Base-by-base conservation (phyloP, 1,140 invertebrate species). In the Orchesella cincta region DNA sequence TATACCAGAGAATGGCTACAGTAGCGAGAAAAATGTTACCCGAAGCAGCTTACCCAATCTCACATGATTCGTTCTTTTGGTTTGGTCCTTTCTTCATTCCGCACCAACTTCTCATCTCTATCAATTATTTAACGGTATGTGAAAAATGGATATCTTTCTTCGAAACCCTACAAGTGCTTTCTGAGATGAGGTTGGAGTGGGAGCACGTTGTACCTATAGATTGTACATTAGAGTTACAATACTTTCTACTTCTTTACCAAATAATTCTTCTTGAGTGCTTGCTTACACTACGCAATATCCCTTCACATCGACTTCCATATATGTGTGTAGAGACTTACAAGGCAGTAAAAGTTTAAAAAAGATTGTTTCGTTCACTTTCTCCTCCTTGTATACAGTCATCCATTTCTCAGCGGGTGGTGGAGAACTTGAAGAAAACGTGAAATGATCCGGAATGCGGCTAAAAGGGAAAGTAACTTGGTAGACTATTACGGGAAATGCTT, bases 121-220 rank as follows among this genome's bases (percentile, higher is more conserved):
- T 67, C 62, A 67, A 67, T 67, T 67, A 67, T 67, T 67, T 67
- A 57, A 67, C 62, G 31, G 62, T 31, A 67, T 67, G 52, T 67
- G 62, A 67, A 67, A 67, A 67, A 67, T 57, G 8, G 54, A 57
- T 33, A 33, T 33, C 16, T 62, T n/a, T 26, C 54, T 62, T 62
- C 23, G 39, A 8, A 12, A 46, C 20, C 39, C n/a, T 46, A 12
- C 39, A 46, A 46, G 39, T 46, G n/a, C n/a, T n/a, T n/a, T n/a
- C n/a, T n/a, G n/a, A n/a, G n/a, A n/a, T n/a, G n/a, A n/a, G n/a
- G n/a, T n/a, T n/a, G n/a, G n/a, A n/a, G n/a, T n/a, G n/a, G n/a
- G n/a, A n/a, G n/a, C n/a, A n/a, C n/a, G n/a, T n/a, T n/a, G n/a
- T n/a, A n/a, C n/a, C n/a, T n/a, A n/a, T n/a, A n/a, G n/a, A n/a